Evolutionary conservation across 2,113 vertebrate species (phyloP), one percentile per base, ranked within the genome.

Genomic region (Proterorhinus semilunaris): DNA sequence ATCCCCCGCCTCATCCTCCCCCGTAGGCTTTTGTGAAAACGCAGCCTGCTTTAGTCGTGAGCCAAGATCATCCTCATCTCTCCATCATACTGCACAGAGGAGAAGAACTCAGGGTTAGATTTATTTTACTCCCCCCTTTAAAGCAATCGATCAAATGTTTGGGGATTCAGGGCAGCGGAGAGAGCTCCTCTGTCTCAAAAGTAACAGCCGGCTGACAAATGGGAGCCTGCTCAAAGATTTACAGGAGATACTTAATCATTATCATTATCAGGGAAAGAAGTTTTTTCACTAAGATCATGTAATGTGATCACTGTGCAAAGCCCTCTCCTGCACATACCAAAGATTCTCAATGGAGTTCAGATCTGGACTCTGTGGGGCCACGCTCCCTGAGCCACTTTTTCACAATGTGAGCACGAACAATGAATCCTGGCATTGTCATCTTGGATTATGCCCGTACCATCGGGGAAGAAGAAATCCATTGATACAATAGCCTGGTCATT

Each of bases 61-160:
- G 81, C 75, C 86, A 89, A 53, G 82, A 74, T 78, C 72, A 36
- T 27, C 42, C 51, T 54, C 68, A 70, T 68, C 49, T 72, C 65
- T 74, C 13, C 65, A 57, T 82, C 51, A 73, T 17, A 63, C 42
- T 54, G 52, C 68, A 69, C 68, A 21, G 74, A 74, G 68, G 57
- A 46, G 15, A 63, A 54, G 21, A 62, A 64, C 67, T 85, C 75
- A 7, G 55, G 76, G 54, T 76, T 70, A 53, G 54, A 85, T 85
- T 63, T 71, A 55, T 75, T 83, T 75, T 46, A 63, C 76, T 65
- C 69, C 58, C 72, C 21, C 50, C 48, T 47, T 42, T 15, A 21
- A 76, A 62, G 74, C 49, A 69, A 87, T 82, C 62, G 70, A 87
- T 89, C 75, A 70, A 67, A 46, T 42, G 21, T 36, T 57, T 66